Evolutionary conservation across 2,888 invertebrate species (phyloP), one percentile per base, ranked within the genome.

Genomic region (Argyresthia albistria): DNA sequence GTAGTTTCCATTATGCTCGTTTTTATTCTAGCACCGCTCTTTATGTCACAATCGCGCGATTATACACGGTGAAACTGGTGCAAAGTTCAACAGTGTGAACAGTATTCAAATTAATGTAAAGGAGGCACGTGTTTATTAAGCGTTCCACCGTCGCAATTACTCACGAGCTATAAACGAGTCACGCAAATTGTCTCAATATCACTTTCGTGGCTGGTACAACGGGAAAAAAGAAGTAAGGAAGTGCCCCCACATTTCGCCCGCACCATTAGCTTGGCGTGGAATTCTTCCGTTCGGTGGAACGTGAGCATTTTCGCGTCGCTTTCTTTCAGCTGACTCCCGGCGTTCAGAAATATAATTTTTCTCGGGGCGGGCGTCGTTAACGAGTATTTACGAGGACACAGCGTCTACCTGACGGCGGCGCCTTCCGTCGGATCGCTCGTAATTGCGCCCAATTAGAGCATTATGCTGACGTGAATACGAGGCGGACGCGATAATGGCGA

Each of bases 361-460:
- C 75, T 72, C 61, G 64, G 72, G 73, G 75, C 67, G 68, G 73
- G 69, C 73, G 76, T 77, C 77, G 79, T 79, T 84, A 86, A 84
- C 80, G 79, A 81, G 76, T 83, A 84, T 84, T 87, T 84, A 87
- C 80, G 83, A 79, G 80, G 76, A 82, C 76, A 76, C 72, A 71
- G 69, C 74, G 72, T 75, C 79, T 77, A 84, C 84, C 84, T 84
- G 83, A 78, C 80, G 77, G 75, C 80, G 77, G 72, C 62, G 74
- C 75, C 78, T 78, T 79, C 77, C 75, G 69, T 72, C 73, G 75
- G 79, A 76, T 79, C 77, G 76, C 66, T 67, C 73, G 80, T 87
- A 86, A 87, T 86, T 86, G 82, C 75, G 74, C 76, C 82, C 86
- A 87, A 87, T 87, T 87, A 87, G 82, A 82, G 76, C 79, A 82